These are phyloP conservation scores for Notothenia rossii DNA, from an alignment of 2,113 vertebrate species.

Conservation along the genomic window DNA sequence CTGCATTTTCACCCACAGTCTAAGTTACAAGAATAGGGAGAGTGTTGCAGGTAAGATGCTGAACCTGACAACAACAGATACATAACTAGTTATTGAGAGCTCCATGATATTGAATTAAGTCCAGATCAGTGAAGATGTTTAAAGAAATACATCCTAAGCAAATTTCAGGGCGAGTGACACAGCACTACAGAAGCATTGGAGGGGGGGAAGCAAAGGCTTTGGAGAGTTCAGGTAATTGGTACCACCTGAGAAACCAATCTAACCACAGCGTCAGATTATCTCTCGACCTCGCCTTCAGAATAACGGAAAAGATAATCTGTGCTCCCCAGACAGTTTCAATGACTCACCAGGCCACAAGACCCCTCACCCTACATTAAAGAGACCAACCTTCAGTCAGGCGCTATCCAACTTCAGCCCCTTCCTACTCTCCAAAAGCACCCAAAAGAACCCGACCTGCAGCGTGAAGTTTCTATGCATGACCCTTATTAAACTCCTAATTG, in stretches of 20 bases:
- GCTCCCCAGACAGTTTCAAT: constrained; percentile 75
- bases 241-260: constrained; percentile 86
- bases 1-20: constrained; percentile 20
- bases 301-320: constrained; percentile 86
- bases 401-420: constrained; percentile 53
- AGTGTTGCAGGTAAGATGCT: constrained; percentile 28
- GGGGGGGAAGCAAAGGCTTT: constrained; percentile 9
- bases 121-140: background rate
- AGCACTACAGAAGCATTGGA: constrained; percentile 7
- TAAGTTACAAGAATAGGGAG: constrained; percentile 4
- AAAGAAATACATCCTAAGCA: background rate
- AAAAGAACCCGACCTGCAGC: constrained; percentile 82
- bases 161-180: constrained; percentile 17
- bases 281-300: constrained; percentile 80
- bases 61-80: background rate
- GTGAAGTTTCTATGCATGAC: constrained; percentile 93
- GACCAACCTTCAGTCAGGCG: constrained; percentile 47
- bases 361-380: constrained; percentile 75
- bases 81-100: background rate
- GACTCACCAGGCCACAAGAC: constrained; percentile 76
- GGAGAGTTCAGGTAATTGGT: constrained; percentile 75
- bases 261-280: constrained; percentile 83
- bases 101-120: background rate
- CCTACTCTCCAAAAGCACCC: constrained; percentile 39
- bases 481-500: constrained; percentile 96